phyloP scores from a whole-genome alignment of 1,140 invertebrate species.

The Diachasmimorpha longicaudata region DNA sequence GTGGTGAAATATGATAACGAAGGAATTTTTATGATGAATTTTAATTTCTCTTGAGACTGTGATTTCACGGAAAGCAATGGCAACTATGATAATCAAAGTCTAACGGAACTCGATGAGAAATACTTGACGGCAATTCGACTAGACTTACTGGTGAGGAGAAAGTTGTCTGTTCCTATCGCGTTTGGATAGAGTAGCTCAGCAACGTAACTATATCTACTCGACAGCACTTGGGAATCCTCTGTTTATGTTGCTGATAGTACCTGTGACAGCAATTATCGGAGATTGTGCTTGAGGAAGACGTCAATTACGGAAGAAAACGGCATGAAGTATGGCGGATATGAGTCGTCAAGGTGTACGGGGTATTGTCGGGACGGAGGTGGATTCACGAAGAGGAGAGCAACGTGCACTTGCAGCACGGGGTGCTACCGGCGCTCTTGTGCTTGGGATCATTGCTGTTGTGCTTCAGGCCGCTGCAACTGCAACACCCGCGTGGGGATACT shows the following conservation, averaged over 20 bases:
- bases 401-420: constrained; percentile 56
- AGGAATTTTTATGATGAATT: neutral
- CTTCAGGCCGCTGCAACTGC: constrained; percentile 73
- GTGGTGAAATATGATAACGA: neutral
- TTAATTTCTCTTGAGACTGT: neutral
- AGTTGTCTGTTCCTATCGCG: constrained; percentile 14
- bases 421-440: constrained; percentile 73
- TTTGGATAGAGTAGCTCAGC: neutral
- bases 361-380: constrained; percentile 52
- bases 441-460: constrained; percentile 79
- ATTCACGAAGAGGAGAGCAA: constrained; percentile 51
- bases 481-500: constrained; percentile 82
- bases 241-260: neutral
- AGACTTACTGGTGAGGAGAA: neutral
- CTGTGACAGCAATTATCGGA: neutral
- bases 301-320: constrained; percentile 37
- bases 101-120: neutral
- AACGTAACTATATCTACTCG: neutral
- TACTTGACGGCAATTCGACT: neutral
- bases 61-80: neutral
- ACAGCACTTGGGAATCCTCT: neutral
- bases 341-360: constrained; percentile 56
- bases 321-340: constrained; percentile 60
- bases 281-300: neutral
- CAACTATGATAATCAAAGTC: neutral